phyloP scores from a whole-genome alignment of 2,113 vertebrate species.

The Clinocottus analis region DNA sequence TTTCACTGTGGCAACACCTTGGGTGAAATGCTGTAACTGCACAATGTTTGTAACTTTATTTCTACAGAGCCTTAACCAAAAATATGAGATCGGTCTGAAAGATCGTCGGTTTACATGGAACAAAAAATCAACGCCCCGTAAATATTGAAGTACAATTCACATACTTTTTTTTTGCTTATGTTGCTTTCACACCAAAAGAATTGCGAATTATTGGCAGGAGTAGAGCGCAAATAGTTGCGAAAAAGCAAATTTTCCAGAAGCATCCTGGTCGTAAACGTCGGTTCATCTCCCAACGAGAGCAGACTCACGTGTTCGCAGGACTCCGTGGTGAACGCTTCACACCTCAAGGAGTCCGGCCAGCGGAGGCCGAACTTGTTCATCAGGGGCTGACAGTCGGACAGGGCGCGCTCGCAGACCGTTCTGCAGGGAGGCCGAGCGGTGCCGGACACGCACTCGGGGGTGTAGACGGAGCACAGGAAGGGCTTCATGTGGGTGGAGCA shows the following conservation, averaged over 20 bases:
- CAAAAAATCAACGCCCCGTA: too few relatives aligned
- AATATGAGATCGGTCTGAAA: too few relatives aligned
- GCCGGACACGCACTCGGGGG: slow-evolving; percentile 88
- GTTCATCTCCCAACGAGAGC: not conserved
- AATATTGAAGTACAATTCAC: too few relatives aligned
- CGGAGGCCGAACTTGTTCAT: slow-evolving; percentile 86
- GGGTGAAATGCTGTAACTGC: not conserved
- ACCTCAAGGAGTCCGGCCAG: slow-evolving; percentile 87
- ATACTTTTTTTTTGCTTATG: too few relatives aligned
- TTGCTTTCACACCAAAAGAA: too few relatives aligned
- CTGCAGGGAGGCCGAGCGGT: slow-evolving; percentile 86
- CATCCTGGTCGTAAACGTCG: too few relatives aligned
- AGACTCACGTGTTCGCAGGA: slow-evolving; percentile 70
- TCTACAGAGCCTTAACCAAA: not conserved
- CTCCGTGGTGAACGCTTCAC: slow-evolving; percentile 81
- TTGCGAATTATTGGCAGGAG: too few relatives aligned
- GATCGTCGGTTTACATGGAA: too few relatives aligned
- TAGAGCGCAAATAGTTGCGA: too few relatives aligned
- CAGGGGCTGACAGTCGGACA: slow-evolving; percentile 86
- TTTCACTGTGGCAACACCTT: not conserved
- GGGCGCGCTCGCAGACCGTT: slow-evolving; percentile 87
- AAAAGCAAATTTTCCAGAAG: too few relatives aligned
- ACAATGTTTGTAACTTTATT: not conserved
- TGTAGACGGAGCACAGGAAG: slow-evolving; percentile 90
- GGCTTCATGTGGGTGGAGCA: slow-evolving; percentile 88